Evolutionary conservation across 2,888 invertebrate species (phyloP).

Genomic region (Doris montereyensis): DNA sequence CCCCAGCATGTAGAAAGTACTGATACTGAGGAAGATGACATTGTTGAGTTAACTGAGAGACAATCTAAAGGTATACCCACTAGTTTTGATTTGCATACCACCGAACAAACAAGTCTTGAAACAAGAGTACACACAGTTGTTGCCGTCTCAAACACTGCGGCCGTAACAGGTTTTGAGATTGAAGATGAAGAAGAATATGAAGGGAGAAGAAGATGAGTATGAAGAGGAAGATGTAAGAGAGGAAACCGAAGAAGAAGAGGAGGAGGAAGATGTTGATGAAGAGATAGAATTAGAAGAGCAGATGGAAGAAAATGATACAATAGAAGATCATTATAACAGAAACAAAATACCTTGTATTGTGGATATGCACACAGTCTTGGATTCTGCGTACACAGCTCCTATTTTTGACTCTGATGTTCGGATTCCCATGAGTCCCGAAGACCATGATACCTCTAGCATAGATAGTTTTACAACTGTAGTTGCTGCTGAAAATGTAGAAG

Average conservation of each 20-base stretch:
- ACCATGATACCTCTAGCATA: conserved; percentile 70
- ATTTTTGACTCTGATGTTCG: conserved; percentile 25
- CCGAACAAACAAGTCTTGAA: too few relatives aligned
- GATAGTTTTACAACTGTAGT: conserved; percentile 73
- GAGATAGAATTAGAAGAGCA: conserved; percentile 27
- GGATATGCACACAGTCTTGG: conserved; percentile 51
- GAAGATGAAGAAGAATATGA: conserved; percentile 42
- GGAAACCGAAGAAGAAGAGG: conserved; percentile 15
- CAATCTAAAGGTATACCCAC: background rate
- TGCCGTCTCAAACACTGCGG: background rate
- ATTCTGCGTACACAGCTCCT: conserved; percentile 46
- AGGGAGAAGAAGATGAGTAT: conserved; percentile 2
- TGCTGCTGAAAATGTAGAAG: conserved; percentile 71
- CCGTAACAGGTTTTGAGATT: background rate
- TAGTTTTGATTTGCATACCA: background rate
- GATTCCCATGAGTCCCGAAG: conserved; percentile 44
- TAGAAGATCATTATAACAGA: background rate
- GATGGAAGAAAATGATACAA: background rate
- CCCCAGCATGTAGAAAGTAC: background rate
- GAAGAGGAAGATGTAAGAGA: conserved; percentile 11
- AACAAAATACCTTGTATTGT: background rate
- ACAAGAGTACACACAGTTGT: background rate
- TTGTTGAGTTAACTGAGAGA: background rate
- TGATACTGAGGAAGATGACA: background rate
- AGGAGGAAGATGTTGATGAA: conserved; percentile 15